phyloP scores from a whole-genome alignment of 2,113 vertebrate genomes.

The Chroicocephalus ridibundus region DNA sequence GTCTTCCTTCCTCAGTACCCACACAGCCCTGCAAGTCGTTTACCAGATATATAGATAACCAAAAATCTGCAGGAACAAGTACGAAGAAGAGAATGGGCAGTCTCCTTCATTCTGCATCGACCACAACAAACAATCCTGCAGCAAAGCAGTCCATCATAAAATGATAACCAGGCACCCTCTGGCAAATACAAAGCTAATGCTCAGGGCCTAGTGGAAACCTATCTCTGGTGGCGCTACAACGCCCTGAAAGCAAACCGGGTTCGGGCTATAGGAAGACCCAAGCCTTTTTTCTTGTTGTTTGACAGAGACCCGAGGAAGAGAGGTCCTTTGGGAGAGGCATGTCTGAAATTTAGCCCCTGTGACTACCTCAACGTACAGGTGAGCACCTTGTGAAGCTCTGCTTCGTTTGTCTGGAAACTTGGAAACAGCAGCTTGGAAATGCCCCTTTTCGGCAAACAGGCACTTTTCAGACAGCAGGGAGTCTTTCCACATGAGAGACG shows the following conservation, averaged over 20 bases:
- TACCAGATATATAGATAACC: background rate
- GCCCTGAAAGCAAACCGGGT: background rate
- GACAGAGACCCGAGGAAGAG: background rate
- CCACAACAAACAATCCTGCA: background rate
- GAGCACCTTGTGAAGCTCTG: background rate
- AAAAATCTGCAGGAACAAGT: background rate
- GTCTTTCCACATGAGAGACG: background rate
- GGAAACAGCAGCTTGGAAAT: background rate
- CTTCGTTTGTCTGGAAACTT: background rate
- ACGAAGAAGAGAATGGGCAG: background rate
- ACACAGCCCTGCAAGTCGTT: background rate
- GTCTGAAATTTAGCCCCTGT: background rate
- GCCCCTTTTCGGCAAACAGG: background rate
- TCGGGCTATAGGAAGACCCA: background rate
- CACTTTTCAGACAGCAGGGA: background rate
- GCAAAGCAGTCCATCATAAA: background rate
- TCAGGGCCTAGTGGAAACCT: background rate
- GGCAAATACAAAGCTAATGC: background rate
- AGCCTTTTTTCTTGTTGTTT: background rate
- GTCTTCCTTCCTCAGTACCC: background rate
- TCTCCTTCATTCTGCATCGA: rapidly evolving
- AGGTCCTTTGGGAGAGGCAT: background rate
- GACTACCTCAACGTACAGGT: background rate
- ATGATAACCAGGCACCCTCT: background rate
- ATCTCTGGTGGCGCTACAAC: background rate